A percentile compares a stretch with the other conserved stretches of the same genome.
Evolutionary conservation across 2,113 vertebrate species (phyloP).

Genomic region (Rhadina sibilatrix): DNA sequence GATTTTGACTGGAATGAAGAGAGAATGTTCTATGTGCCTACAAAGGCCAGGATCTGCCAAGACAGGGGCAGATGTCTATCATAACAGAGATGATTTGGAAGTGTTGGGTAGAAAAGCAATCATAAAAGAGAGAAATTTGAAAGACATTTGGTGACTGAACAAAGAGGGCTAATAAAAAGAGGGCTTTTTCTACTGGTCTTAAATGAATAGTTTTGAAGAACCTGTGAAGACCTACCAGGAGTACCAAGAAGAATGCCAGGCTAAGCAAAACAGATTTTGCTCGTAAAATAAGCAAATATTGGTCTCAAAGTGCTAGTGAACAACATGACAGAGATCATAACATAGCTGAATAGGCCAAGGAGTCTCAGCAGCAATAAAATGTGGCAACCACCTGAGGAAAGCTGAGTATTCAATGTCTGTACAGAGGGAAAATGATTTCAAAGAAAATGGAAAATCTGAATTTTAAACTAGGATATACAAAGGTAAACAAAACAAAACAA

Average conservation of each 20-base stretch:
- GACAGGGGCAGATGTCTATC: not conserved
- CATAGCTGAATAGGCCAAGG: not conserved
- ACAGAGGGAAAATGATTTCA: not conserved
- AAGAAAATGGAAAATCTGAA: not conserved
- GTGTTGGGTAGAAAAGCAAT: not conserved
- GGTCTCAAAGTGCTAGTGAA: not conserved
- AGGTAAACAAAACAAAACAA: no score
- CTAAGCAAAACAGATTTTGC: not conserved
- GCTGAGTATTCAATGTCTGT: fast-evolving
- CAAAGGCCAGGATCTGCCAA: not conserved
- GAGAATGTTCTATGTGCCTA: not conserved
- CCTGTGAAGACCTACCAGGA: not conserved
- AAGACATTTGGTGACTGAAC: not conserved
- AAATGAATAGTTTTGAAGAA: not conserved
- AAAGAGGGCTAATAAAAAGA: not conserved
- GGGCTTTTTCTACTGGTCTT: not conserved
- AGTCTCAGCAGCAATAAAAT: not conserved
- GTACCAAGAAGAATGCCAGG: not conserved
- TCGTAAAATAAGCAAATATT: not conserved
- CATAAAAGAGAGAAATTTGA: not conserved
- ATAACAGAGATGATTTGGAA: not conserved
- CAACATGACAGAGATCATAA: not conserved
- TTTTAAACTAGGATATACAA: not conserved
- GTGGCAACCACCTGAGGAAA: not conserved
- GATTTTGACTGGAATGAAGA: not conserved